Evolutionary conservation across 2,113 vertebrate species (phyloP).

Genomic region (Leptodactylus fuscus): DNA sequence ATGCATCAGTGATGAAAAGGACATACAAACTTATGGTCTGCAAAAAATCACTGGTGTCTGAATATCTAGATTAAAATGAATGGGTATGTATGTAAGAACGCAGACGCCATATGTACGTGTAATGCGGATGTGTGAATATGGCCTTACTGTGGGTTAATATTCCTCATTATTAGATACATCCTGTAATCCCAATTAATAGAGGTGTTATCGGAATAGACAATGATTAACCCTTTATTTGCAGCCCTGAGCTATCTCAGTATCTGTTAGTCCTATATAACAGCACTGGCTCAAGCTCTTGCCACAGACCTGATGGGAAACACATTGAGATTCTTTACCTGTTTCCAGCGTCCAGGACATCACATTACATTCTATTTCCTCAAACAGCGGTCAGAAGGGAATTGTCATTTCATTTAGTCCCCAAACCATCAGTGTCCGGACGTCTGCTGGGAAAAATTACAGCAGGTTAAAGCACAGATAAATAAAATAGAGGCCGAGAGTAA

Average conservation of each 20-base stretch:
- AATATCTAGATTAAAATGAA: too few species aligned
- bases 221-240: background rate
- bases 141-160: too few species aligned
- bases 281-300: background rate
- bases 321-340: constrained; percentile 25
- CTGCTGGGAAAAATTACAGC: constrained; percentile 17
- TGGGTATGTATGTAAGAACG: too few species aligned
- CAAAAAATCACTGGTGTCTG: too few species aligned
- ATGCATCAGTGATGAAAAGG: too few species aligned
- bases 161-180: background rate
- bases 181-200: background rate
- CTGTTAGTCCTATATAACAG: background rate
- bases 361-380: constrained; percentile 31
- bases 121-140: too few species aligned
- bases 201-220: background rate
- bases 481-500: background rate
- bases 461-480: background rate
- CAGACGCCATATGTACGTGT: too few species aligned
- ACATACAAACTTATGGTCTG: too few species aligned
- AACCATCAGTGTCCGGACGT: background rate
- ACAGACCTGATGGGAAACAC: background rate
- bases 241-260: background rate
- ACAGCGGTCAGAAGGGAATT: background rate
- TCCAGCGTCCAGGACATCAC: background rate
- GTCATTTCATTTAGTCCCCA: constrained; percentile 21